A percentile compares a stretch with the other conserved stretches of the same genome.
Evolutionary conservation across 2,888 invertebrate genomes (phyloP).

Genomic region (Brachylomia viminalis): DNA sequence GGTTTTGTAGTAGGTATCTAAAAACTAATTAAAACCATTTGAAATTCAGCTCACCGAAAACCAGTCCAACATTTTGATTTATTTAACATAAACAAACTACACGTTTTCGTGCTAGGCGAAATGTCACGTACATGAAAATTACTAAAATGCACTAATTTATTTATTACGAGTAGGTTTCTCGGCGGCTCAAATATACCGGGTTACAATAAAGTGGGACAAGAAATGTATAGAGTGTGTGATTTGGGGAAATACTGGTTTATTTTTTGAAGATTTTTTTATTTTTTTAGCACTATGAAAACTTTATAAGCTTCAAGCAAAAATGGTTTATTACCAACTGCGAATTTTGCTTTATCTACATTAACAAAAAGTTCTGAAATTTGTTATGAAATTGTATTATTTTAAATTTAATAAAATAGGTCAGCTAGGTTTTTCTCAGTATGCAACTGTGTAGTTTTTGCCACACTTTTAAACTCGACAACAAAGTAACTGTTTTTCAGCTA

Average conservation of each 20-base stretch:
- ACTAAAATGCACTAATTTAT: constrained; percentile 49
- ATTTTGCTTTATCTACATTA: background rate
- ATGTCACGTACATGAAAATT: constrained; percentile 52
- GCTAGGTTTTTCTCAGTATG: background rate
- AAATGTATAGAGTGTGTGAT: constrained; percentile 10
- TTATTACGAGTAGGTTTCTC: constrained; percentile 31
- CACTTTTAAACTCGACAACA: background rate
- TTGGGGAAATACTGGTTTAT: background rate
- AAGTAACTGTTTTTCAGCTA: background rate
- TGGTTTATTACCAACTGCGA: background rate
- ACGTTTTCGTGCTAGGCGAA: constrained; percentile 11
- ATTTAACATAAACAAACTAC: constrained; percentile 39
- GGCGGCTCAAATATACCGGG: background rate
- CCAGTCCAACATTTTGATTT: constrained; percentile 33
- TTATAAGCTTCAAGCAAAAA: background rate
- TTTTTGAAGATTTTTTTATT: no score
- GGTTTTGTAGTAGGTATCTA: no score
- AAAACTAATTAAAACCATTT: constrained; percentile 28
- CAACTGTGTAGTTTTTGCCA: background rate
- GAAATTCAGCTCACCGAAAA: constrained; percentile 31
- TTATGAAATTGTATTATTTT: background rate
- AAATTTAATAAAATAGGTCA: background rate
- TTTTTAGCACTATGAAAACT: no score
- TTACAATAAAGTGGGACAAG: constrained; percentile 17
- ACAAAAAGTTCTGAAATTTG: background rate